These are phyloP conservation scores for Microcebus griseorufus DNA, from an alignment of 2,113 vertebrate species.

Conservation along the genomic window DNA sequence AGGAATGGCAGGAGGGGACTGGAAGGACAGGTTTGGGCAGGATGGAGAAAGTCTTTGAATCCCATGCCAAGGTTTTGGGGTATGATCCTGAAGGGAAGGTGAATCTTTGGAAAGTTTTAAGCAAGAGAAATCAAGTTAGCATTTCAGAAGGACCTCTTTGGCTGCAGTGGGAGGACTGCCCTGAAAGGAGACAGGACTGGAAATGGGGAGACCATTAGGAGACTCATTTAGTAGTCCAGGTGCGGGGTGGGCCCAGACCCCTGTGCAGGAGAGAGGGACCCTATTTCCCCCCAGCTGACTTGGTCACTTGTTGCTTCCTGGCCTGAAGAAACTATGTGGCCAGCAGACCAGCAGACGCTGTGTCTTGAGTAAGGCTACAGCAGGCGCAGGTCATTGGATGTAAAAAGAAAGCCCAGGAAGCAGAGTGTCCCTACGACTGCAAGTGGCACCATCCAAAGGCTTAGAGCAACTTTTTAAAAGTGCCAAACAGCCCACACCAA, in stretches of 20 bases:
- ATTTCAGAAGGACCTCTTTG: background rate
- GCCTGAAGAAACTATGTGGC: rapidly evolving
- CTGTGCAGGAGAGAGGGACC: background rate
- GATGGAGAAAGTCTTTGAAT: background rate
- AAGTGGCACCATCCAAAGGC: too few species aligned
- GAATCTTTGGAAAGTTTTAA: background rate
- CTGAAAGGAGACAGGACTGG: background rate
- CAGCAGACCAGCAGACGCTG: background rate
- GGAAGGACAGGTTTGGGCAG: background rate
- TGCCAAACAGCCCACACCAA: background rate
- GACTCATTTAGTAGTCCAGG: background rate
- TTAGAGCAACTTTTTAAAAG: background rate
- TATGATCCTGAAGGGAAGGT: background rate
- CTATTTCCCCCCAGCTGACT: background rate
- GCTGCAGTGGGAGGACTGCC: background rate
- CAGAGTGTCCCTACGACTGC: background rate
- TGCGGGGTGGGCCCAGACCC: background rate
- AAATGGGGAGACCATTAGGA: background rate
- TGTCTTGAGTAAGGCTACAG: background rate
- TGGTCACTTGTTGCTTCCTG: background rate
- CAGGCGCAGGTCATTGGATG: background rate
- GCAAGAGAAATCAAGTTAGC: background rate
- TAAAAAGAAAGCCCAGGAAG: background rate
- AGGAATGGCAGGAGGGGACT: background rate
- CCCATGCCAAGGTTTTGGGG: background rate